These are phyloP conservation scores for Podilymbus podiceps DNA, from an alignment of 2,113 vertebrate species.

Conservation along the genomic window DNA sequence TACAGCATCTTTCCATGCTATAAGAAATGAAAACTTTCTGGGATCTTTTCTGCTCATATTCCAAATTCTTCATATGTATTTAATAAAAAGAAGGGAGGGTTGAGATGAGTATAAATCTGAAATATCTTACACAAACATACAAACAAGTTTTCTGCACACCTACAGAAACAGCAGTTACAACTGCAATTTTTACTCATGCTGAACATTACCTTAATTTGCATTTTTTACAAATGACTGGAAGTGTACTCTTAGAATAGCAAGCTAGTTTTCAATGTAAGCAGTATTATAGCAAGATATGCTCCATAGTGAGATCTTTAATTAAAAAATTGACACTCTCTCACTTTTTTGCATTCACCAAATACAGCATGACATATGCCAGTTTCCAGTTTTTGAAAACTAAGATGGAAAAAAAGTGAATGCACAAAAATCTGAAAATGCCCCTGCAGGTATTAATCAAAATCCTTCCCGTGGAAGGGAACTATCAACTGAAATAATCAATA, in stretches of 20 bases:
- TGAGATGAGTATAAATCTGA: neutral
- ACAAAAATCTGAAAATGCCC: neutral
- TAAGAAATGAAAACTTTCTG: neutral
- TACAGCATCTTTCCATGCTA: neutral
- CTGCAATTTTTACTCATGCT: neutral
- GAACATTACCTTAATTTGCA: neutral
- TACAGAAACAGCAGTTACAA: neutral
- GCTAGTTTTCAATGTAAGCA: neutral
- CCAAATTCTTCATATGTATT: neutral
- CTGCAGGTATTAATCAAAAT: neutral
- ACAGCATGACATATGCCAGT: neutral
- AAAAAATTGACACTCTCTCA: neutral
- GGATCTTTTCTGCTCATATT: neutral
- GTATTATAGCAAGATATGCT: neutral
- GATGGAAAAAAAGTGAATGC: neutral
- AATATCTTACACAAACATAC: neutral
- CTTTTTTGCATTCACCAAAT: neutral
- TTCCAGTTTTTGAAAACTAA: neutral
- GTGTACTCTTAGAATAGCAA: neutral
- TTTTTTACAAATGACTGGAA: neutral
- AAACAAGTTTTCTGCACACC: constrained; percentile 8
- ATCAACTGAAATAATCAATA: neutral
- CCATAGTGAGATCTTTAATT: neutral
- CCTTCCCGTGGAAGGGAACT: neutral
- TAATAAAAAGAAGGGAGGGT: neutral